Base-by-base conservation (phyloP, 2,797 vertebrate genomes). In the Bradypodion ventrale region DNA sequence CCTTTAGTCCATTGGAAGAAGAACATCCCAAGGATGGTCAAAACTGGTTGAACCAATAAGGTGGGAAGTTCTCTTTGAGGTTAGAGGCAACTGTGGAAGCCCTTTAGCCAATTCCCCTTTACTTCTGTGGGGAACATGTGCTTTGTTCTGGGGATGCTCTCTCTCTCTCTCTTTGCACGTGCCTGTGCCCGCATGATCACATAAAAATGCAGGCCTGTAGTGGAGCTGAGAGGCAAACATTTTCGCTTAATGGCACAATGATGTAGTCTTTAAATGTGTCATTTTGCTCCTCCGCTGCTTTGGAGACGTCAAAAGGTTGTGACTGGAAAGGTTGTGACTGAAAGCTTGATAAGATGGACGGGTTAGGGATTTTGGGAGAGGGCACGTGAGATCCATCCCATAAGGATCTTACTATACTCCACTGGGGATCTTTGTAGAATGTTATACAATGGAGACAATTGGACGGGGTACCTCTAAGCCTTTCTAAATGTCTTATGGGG, bases 331-430 rank as follows among this genome's bases (percentile, higher is more conserved):
- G 7, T 52, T 40, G 19, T 32, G 29, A 27, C 16, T 29, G 44
- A 40, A 56, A 10, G 0, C n/a, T 1, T 0, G 21, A 44, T 23
- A 2, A 4, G 13, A 49, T 40, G 37, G 75, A 42, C 52, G 0
- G 6, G 21, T 78, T 23, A 0, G 4, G 68, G 75, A 12, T 83
- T 89, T 85, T 0, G 10, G 46, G 75, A 3, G 13, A 59, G 6
- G 37, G 15, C 49, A 16, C 1, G 6, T 23, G 5, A 13, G 56
- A 21, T 44, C 59, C 29, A 56, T 46, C 16, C 44, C 4, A 10
- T 16, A 15, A 7, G 2, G 10, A n/a, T 49, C 44, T 35, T 4
- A 25, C 27, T 29, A 44, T 35, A 46, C 25, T 40, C 46, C 29
- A 25, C 12, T 32, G 19, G 35, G 35, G 4, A 16, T n/a, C 7